Percentiles rank a stretch among this genome's conserved stretches.
Conservation (phyloP, 2,113 vertebrate genomes). For the Cryptotis parvus region DNA sequence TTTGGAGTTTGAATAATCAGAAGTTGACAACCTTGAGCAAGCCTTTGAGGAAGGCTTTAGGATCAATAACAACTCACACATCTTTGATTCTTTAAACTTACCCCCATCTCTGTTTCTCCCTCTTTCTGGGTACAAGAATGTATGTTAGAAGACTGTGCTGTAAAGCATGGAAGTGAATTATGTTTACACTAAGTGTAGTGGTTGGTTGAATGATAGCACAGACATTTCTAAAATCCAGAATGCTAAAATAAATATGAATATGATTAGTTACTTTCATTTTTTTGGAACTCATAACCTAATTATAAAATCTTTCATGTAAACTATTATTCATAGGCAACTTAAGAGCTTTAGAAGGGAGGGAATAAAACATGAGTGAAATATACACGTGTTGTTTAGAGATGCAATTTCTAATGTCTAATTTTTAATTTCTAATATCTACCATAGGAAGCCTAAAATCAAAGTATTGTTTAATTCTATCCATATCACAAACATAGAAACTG, state of each 20-base stretch:
- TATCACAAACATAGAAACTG: background rate
- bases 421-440: background rate
- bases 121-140: background rate
- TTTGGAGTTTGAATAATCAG: slow-evolving; percentile 4
- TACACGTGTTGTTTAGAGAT: background rate
- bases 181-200: background rate
- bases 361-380: too few species aligned
- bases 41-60: background rate
- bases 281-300: background rate
- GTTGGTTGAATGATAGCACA: background rate
- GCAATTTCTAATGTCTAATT: background rate
- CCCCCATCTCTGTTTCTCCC: background rate
- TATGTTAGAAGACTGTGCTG: background rate
- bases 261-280: background rate
- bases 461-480: background rate
- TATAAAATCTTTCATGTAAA: background rate
- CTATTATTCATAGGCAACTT: background rate
- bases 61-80: background rate
- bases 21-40: background rate
- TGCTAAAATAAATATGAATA: background rate
- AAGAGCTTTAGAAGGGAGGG: background rate
- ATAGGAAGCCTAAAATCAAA: background rate
- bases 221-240: background rate
- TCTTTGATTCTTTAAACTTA: background rate
- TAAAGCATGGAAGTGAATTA: background rate